Evolutionary conservation across 2,113 vertebrate genomes (phyloP).

Genomic region (Seriola aureovittata): DNA sequence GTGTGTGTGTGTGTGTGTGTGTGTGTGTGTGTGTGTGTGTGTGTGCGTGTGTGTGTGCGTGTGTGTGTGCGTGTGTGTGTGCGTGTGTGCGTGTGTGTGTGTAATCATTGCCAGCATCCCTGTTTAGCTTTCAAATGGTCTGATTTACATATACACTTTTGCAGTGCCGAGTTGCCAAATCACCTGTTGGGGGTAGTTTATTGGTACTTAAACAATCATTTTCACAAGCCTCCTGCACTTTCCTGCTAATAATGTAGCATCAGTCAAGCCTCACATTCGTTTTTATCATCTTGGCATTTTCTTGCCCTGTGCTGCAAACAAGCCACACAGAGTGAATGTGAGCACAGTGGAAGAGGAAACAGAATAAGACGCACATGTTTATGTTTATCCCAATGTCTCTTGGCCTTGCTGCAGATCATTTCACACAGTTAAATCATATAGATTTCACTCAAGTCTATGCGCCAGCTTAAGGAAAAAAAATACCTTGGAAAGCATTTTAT

Average conservation of each 20-base stretch:
- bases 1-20: too few relatives aligned
- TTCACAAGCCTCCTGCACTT: constrained; percentile 66
- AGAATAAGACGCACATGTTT: neutral
- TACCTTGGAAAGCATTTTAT: neutral
- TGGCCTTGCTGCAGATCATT: neutral
- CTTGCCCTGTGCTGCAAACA: neutral
- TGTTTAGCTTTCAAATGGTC: constrained; percentile 44
- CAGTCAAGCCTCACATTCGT: constrained; percentile 38
- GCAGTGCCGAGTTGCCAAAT: constrained; percentile 65
- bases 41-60: too few relatives aligned
- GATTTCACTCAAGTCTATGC: neutral
- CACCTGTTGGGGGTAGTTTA: constrained; percentile 72
- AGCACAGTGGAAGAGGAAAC: neutral
- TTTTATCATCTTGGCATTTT: neutral
- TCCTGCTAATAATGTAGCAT: constrained; percentile 56
- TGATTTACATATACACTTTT: constrained; percentile 69
- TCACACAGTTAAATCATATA: neutral
- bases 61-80: neutral
- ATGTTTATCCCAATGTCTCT: neutral
- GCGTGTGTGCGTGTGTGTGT: neutral
- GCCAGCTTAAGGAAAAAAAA: neutral
- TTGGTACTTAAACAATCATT: constrained; percentile 78
- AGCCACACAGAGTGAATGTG: neutral
- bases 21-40: too few relatives aligned
- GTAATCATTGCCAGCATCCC: constrained; percentile 5